Percentiles rank a stretch among this genome's conserved stretches.
Evolutionary conservation across 2,113 vertebrate genomes (phyloP).

Genomic region (Dermatemys mawii): DNA sequence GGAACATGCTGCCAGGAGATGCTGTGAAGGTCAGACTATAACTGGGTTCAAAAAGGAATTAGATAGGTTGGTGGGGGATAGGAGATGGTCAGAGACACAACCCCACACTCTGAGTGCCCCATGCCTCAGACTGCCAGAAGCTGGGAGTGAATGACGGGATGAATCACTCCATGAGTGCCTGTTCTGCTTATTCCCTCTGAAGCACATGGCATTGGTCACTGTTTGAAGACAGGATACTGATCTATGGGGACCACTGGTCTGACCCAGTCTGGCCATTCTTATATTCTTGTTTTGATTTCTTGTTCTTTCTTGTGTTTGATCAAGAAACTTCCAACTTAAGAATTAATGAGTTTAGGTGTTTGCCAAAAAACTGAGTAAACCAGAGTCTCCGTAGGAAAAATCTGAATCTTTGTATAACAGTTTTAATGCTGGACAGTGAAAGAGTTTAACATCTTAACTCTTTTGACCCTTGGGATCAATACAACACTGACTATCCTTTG

Average conservation of each 20-base stretch:
- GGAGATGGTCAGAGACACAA: neutral
- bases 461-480: no score
- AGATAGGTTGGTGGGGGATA: no score
- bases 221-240: no score
- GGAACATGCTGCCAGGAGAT: neutral
- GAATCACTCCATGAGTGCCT: no score
- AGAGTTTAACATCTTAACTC: neutral
- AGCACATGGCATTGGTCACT: no score
- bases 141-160: no score
- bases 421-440: neutral
- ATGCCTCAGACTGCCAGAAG: neutral
- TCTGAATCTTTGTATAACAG: neutral
- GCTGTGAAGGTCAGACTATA: neutral
- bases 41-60: no score
- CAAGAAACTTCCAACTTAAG: neutral
- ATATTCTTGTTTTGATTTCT: neutral
- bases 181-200: no score
- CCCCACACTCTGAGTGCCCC: neutral
- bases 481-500: no score
- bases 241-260: neutral
- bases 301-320: neutral
- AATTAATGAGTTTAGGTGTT: neutral
- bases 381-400: neutral
- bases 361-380: neutral
- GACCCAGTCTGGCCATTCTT: neutral